Percentiles rank a stretch among this genome's conserved stretches.
Evolutionary conservation across 2,888 invertebrate species (phyloP).

Genomic region (Alloscopus bannaensis): DNA sequence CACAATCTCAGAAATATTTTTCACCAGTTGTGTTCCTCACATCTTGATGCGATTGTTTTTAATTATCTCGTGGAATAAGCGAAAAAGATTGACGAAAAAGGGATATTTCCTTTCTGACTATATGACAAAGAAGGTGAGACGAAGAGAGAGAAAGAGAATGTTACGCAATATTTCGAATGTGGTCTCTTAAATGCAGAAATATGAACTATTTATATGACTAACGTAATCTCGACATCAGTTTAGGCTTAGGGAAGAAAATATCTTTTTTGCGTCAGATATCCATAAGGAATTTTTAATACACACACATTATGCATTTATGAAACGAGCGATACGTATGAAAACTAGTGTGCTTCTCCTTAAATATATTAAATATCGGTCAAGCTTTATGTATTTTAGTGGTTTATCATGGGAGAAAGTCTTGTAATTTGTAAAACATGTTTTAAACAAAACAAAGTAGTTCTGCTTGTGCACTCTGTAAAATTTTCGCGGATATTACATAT

Average conservation of each 20-base stretch:
- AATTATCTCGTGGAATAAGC: too few species aligned
- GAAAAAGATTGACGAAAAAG: too few species aligned
- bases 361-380: constrained; percentile 7
- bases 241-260: too few species aligned
- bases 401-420: not conserved
- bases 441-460: constrained; percentile 8
- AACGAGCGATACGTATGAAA: constrained; percentile 52
- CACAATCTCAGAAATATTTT: too few species aligned
- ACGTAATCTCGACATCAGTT: too few species aligned
- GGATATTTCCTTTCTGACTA: too few species aligned
- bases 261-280: not conserved
- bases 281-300: not conserved
- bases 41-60: too few species aligned
- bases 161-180: too few species aligned
- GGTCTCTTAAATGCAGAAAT: too few species aligned
- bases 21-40: not conserved
- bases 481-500: not conserved
- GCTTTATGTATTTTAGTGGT: constrained; percentile 27
- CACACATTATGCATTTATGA: constrained; percentile 32
- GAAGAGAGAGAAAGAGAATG: too few species aligned
- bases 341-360: constrained; percentile 53
- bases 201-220: too few species aligned
- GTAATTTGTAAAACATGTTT: constrained; percentile 1
- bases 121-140: too few species aligned
- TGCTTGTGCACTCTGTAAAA: constrained; percentile 12